These are phyloP conservation scores for Melieria crassipennis DNA, from an alignment of 2,888 invertebrate genomes.

Conservation along the genomic window DNA sequence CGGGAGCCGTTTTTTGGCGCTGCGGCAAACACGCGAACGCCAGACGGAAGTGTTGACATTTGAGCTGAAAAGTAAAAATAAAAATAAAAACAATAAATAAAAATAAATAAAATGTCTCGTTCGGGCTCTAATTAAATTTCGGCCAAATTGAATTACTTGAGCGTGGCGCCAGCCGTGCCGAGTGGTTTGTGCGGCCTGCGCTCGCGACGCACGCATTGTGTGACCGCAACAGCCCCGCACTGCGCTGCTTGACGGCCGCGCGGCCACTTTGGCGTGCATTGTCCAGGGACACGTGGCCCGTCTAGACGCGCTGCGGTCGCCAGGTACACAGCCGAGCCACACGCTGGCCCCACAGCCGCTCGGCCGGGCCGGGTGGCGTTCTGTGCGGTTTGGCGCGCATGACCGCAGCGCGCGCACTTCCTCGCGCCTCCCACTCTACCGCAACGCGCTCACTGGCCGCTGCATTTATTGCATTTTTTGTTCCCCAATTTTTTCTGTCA, in stretches of 20 bases:
- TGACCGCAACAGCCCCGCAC: too few relatives aligned
- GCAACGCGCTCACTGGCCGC: background rate
- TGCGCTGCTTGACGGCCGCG: too few relatives aligned
- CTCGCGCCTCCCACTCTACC: background rate
- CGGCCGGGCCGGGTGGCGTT: slow-evolving; percentile 1
- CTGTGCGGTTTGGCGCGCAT: slow-evolving; percentile 16
- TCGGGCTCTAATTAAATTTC: too few relatives aligned
- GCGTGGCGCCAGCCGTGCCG: too few relatives aligned
- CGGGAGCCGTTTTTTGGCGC: slow-evolving; percentile 25
- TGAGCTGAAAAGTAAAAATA: too few relatives aligned
- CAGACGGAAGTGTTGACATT: too few relatives aligned
- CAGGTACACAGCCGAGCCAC: background rate
- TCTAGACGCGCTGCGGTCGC: slow-evolving; percentile 23
- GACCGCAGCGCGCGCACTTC: background rate
- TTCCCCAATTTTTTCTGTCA: background rate
- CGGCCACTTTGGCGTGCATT: too few relatives aligned
- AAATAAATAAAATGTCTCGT: too few relatives aligned
- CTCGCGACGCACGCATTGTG: too few relatives aligned
- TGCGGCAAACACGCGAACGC: background rate
- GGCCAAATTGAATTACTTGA: too few relatives aligned
- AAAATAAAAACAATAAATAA: too few relatives aligned
- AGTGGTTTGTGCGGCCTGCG: too few relatives aligned
- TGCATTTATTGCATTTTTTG: background rate
- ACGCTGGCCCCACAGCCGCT: background rate
- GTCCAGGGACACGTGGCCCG: background rate